Conservation (phyloP, 2,888 invertebrate species). For the Morpho helenor region DNA sequence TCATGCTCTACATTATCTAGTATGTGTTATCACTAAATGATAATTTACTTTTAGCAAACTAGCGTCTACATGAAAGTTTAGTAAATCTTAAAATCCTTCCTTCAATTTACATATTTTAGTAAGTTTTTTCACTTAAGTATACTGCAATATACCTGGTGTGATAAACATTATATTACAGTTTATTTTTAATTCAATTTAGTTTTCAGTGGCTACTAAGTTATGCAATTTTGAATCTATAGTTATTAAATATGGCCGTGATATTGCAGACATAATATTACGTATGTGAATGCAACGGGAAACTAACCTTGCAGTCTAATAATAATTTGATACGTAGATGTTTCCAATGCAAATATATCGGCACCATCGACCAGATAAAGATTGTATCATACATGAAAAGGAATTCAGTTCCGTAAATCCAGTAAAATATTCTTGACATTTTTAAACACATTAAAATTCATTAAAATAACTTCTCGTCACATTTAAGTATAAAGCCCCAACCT, state of each 20-base stretch:
- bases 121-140: too few relatives aligned
- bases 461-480: too few relatives aligned
- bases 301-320: constrained; percentile 73
- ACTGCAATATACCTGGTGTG: too few relatives aligned
- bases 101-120: neutral
- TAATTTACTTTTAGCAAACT: constrained; percentile 12
- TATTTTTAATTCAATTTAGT: too few relatives aligned
- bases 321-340: constrained; percentile 63
- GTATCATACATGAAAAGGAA: constrained; percentile 21
- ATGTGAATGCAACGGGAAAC: constrained; percentile 54
- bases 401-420: neutral
- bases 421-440: too few relatives aligned
- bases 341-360: constrained; percentile 40
- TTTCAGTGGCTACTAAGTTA: too few relatives aligned
- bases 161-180: too few relatives aligned
- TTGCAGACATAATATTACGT: constrained; percentile 32
- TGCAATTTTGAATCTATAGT: neutral
- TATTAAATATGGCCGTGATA: constrained; percentile 31
- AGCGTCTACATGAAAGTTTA: neutral
- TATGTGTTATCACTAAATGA: constrained; percentile 17
- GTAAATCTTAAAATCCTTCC: neutral
- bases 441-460: too few relatives aligned
- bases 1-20: constrained; percentile 21
- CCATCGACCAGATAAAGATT: constrained; percentile 41
- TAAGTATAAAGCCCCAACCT: too few relatives aligned